phyloP scores from a whole-genome alignment of 1,140 invertebrate species.

The Steinernema feltiae region DNA sequence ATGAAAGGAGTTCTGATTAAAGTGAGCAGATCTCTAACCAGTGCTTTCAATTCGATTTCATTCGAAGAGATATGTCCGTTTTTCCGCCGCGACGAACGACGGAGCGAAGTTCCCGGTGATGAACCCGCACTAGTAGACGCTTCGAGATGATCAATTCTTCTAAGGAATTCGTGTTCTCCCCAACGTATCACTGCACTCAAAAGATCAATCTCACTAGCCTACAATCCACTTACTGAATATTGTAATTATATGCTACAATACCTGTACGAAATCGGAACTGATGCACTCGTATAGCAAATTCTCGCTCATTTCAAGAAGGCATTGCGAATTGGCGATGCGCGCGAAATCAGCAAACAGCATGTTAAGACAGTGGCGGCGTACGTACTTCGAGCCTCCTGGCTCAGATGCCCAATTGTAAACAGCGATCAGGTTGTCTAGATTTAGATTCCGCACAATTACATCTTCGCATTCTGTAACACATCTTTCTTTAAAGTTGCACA shows the following conservation, averaged over 20 bases:
- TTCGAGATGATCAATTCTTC: slow-evolving; percentile 25
- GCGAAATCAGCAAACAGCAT: slow-evolving; percentile 28
- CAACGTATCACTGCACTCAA: slow-evolving; percentile 28
- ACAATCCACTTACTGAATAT: neutral
- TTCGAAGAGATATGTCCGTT: neutral
- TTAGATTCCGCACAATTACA: slow-evolving; percentile 22
- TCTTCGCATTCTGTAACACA: slow-evolving; percentile 30
- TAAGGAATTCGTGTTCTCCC: slow-evolving; percentile 31
- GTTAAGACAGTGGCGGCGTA: slow-evolving; percentile 16
- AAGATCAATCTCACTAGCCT: slow-evolving; percentile 32
- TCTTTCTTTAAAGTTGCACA: neutral
- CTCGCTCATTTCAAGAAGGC: slow-evolving; percentile 19
- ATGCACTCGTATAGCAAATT: slow-evolving; percentile 20
- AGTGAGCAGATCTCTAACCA: slow-evolving; percentile 19
- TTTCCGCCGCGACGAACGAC: neutral
- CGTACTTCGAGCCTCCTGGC: neutral
- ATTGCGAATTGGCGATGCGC: slow-evolving; percentile 15
- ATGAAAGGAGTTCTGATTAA: slow-evolving; percentile 32
- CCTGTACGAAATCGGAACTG: slow-evolving; percentile 29
- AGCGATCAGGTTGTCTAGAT: neutral
- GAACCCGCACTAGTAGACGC: slow-evolving; percentile 20
- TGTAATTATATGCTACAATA: neutral
- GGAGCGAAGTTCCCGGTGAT: neutral
- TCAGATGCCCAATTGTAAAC: neutral
- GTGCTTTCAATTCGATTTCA: slow-evolving; percentile 23